These are phyloP conservation scores for Endomychus coccineus DNA, from an alignment of 2,888 invertebrate genomes.

Conservation along the genomic window DNA sequence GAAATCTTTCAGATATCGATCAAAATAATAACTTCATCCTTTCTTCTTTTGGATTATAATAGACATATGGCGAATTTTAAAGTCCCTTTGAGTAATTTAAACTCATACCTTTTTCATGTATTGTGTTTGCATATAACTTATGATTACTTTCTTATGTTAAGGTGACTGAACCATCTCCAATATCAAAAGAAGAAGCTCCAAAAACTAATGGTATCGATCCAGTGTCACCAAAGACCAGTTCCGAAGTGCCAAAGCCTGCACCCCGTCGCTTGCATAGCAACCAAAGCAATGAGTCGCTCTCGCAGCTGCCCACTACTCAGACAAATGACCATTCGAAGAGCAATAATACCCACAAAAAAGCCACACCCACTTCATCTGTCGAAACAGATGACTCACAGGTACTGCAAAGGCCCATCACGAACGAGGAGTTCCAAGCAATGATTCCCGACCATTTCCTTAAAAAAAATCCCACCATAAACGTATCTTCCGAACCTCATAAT, in stretches of 20 bases:
- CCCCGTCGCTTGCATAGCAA: constrained; percentile 40
- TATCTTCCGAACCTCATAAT: constrained; percentile 40
- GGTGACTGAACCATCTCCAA: constrained; percentile 14
- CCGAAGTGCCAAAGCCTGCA: constrained; percentile 37
- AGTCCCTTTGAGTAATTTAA: too few relatives aligned
- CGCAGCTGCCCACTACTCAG: constrained; percentile 4
- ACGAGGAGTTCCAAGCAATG: constrained; percentile 93
- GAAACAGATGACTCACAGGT: constrained; percentile 47
- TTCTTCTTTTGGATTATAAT: too few relatives aligned
- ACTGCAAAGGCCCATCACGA: constrained; percentile 76
- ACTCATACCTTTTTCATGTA: too few relatives aligned
- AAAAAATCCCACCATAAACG: constrained; percentile 24
- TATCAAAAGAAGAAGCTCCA: constrained; percentile 20
- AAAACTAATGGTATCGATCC: constrained; percentile 39
- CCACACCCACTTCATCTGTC: constrained; percentile 48
- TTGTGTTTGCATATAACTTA: too few relatives aligned
- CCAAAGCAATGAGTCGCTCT: constrained; percentile 18
- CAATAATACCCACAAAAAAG: constrained; percentile 31
- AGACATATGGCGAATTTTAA: too few relatives aligned
- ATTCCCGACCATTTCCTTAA: constrained; percentile 83
- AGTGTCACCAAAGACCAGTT: constrained; percentile 26
- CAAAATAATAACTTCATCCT: too few relatives aligned
- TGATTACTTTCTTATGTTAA: too few relatives aligned
- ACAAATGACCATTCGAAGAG: constrained; percentile 10
- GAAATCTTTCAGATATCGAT: too few relatives aligned